These are phyloP conservation scores for Geopemphigus sp. DNA, from an alignment of 1,140 invertebrate genomes.

Conservation along the genomic window DNA sequence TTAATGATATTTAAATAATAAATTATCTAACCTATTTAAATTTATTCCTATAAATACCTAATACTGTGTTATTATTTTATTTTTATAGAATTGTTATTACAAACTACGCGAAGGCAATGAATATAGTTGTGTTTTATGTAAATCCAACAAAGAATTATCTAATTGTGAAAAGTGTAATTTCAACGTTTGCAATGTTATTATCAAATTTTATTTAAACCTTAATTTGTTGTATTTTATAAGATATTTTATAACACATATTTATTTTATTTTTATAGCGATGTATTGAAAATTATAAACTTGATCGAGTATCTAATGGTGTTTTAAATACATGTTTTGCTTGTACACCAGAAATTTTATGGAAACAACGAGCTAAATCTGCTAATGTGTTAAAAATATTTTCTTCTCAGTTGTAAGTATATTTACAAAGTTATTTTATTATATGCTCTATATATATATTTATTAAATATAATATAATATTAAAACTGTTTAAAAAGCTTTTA, in stretches of 20 bases:
- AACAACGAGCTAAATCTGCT: conserved; percentile 18
- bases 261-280: conserved; percentile 4
- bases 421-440: not conserved
- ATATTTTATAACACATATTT: no score
- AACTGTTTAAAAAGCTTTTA: no score
- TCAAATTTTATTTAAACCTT: not conserved
- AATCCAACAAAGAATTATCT: not conserved
- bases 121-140: conserved; percentile 18
- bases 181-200: conserved; percentile 35
- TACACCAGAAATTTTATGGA: conserved; percentile 16
- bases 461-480: not conserved
- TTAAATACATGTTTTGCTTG: conserved; percentile 13
- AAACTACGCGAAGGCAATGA: conserved; percentile 12
- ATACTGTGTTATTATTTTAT: not conserved
- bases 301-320: not conserved
- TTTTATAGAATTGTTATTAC: conserved; percentile 14
- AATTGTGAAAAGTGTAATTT: conserved; percentile 15
- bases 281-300: conserved; percentile 19
- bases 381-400: conserved; percentile 34
- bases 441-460: not conserved
- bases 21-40: no score
- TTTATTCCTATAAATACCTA: no score
- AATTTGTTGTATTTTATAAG: not conserved
- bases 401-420: conserved; percentile 44
- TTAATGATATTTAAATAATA: no score